Base-by-base conservation (phyloP, 2,888 invertebrate genomes). In the Coelinius sp. region DNA sequence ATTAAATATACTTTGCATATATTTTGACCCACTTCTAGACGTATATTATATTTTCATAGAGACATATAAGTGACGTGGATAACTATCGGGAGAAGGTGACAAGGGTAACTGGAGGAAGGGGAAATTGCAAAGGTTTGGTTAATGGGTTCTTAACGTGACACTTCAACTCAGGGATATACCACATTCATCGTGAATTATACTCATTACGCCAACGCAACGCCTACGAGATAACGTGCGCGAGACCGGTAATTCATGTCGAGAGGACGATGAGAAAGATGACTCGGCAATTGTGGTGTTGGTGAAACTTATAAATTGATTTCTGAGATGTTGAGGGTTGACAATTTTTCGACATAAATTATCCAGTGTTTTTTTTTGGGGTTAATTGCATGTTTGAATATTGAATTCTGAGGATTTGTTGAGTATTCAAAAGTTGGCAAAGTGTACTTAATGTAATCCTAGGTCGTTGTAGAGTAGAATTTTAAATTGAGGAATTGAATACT, bases 61-160 rank as follows among this genome's bases (percentile, higher is more conserved):
- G 22, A 22, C 8, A 20, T 74, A 75, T 71, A 77, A 77, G 80
- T 75, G 73, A 49, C 56, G 68, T 7, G 66, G 80, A 83, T 82
- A 80, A 81, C 59, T 74, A 83, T 82, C 81, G 69, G 71, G 22
- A 22, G 62, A n/a, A n/a, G n/a, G n/a, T n/a, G n/a, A n/a, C n/a
- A n/a, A n/a, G n/a, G n/a, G n/a, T n/a, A n/a, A n/a, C n/a, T 6
- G 49, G 46, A 73, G 71, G 75, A 70, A 68, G 78, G 70, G 77
- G 5, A n/a, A n/a, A n/a, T n/a, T n/a, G n/a, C 38, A 8, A 12
- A 20, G 31, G 31, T n/a, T 5, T 79, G 76, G 78, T 79, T 83
- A 82, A 82, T 82, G 81, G 81, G 79, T 80, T 81, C 80, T 81
- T 80, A 82, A 82, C 81, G 80, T 76, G 76, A 79, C 70, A 73